Evolutionary conservation across 2,888 invertebrate species (phyloP), one percentile per base, ranked within the genome.

Genomic region (Steromphala cineraria): DNA sequence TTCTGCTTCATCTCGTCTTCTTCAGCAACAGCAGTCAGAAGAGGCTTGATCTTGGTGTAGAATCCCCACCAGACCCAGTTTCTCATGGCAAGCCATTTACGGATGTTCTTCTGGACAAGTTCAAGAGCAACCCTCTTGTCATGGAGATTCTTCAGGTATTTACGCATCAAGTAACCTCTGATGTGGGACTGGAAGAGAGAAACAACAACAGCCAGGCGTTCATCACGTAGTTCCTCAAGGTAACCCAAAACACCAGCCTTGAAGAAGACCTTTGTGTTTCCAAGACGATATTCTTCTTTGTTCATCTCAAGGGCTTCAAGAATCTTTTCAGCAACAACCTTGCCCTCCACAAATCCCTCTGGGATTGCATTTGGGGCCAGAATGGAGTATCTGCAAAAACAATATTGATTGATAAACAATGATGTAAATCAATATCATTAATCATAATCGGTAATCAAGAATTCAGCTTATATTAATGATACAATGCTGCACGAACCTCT

Each of bases 181-280:
- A 98, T 97, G 96, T 96, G 97, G 90, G 98, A 97, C 95, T 94
- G 94, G 93, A 94, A 94, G 98, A 99, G 98, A 93, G 98, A 97
- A 93, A 99, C 97, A 94, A 99, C 98, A 95, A 98, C 98, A 95
- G 94, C 90, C 91, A 99, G 95, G 95, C 99, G 98, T 94, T 99
- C 99, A 95, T 99, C 99, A 96, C 99, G 98, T 95, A 99, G 96
- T 95, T 99, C 99, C 95, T 99, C 99, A 96, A 99, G 97, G 95
- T 98, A 98, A 97, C 99, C 99, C 95, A 99, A 95, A 94, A 99
- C 98, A 96, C 99, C 99, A 92, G 99, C 99, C 93, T 99, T 98
- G 98, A 99, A 99, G 98, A 99, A 99, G 96, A 98, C 99, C 97
- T 99, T 99, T 88, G 99, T 99, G 94, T 98, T 97, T 94, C 99